Percentiles rank a stretch among this genome's conserved stretches.
phyloP scores from a whole-genome alignment of 2,113 vertebrate genomes.

The Euleptes europaea region DNA sequence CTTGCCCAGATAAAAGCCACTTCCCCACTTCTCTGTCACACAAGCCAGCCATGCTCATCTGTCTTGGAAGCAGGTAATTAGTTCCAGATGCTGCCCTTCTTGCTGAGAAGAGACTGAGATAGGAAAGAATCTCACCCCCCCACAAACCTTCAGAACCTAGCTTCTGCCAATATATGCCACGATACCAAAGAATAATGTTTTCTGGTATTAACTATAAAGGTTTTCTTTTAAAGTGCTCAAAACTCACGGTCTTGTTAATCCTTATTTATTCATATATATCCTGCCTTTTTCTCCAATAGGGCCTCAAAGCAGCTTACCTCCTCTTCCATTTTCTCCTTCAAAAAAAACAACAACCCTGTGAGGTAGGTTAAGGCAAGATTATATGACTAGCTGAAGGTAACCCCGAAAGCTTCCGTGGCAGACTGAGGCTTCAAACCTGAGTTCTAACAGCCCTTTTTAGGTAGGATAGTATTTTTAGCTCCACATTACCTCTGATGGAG shows the following conservation, averaged over 20 bases:
- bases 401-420: no score
- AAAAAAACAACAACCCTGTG: no score
- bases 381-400: no score
- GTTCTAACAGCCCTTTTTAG: no score
- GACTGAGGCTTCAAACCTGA: no score
- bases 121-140: background rate
- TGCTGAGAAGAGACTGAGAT: background rate
- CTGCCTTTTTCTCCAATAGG: no score
- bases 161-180: background rate
- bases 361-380: no score
- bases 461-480: background rate
- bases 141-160: background rate
- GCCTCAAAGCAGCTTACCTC: no score
- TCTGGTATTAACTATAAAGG: background rate
- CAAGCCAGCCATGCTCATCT: constrained; percentile 1
- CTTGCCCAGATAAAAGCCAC: background rate
- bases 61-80: constrained; percentile 16
- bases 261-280: no score
- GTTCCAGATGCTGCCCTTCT: constrained; percentile 5
- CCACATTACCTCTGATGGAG: no score
- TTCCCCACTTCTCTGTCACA: background rate
- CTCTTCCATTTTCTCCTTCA: no score
- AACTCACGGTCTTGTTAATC: background rate
- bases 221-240: background rate
- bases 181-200: background rate